These are phyloP conservation scores for Mustelus asterias DNA, from an alignment of 2,113 vertebrate genomes.

Conservation along the genomic window DNA sequence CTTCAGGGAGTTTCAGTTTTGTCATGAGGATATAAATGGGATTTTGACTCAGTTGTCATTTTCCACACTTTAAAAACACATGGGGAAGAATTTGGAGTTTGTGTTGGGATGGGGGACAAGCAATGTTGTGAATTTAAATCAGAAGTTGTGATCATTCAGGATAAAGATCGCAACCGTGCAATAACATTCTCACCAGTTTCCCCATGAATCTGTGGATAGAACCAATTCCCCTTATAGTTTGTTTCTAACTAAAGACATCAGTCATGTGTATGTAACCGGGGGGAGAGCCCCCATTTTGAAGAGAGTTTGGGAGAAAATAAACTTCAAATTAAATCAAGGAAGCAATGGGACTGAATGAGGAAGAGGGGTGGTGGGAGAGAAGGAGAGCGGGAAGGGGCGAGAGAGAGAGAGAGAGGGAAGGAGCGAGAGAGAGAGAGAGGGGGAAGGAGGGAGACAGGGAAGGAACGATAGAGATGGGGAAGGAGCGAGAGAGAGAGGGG, in stretches of 20 bases:
- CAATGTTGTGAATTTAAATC: background rate
- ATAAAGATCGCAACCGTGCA: background rate
- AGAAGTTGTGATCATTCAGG: background rate
- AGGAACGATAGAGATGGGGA: no score
- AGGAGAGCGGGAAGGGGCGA: no score
- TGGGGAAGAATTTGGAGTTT: background rate
- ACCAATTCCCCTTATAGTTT: no score
- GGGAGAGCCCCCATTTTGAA: background rate
- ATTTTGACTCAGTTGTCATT: background rate
- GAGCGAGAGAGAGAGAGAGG: no score
- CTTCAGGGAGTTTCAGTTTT: background rate
- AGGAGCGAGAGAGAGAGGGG: no score
- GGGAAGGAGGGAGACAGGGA: no score
- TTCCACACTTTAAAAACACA: background rate
- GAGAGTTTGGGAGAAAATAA: no score
- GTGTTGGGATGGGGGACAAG: background rate
- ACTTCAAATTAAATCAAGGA: no score
- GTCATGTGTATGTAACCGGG: background rate
- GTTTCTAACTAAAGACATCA: background rate
- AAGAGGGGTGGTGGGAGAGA: no score
- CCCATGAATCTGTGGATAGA: no score
- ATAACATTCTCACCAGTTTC: background rate
- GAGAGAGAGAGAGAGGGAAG: no score
- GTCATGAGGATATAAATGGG: background rate
- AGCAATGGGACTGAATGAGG: no score